Evolutionary conservation across 2,888 invertebrate genomes (phyloP).

Genomic region (Lysandra bellargus): DNA sequence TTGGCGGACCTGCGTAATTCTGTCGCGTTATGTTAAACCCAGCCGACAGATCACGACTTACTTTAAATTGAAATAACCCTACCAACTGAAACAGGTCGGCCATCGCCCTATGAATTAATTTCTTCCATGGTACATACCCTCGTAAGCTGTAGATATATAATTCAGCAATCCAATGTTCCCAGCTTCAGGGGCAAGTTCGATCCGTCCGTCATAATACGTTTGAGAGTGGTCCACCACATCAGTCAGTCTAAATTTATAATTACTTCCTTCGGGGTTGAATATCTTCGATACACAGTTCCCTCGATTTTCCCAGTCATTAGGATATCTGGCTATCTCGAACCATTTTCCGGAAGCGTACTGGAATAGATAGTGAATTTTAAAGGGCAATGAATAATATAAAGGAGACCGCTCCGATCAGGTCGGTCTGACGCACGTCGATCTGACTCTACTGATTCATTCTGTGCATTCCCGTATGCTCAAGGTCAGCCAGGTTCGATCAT

Average conservation of each 20-base stretch:
- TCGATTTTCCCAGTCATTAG: slow-evolving; percentile 38
- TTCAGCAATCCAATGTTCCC: slow-evolving; percentile 53
- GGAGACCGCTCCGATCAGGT: no score
- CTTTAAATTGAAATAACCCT: background rate
- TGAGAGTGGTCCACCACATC: slow-evolving; percentile 60
- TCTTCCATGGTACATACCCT: slow-evolving; percentile 49
- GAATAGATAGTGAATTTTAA: slow-evolving; percentile 42
- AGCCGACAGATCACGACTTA: no score
- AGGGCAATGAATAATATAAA: no score
- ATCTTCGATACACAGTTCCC: slow-evolving; percentile 65
- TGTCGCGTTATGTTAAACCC: no score
- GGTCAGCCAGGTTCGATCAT: no score
- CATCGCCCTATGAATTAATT: background rate
- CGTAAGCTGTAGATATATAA: slow-evolving; percentile 51
- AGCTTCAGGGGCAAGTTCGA: slow-evolving; percentile 62
- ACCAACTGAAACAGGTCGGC: background rate
- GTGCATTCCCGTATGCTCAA: no score
- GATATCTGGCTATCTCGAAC: slow-evolving; percentile 44
- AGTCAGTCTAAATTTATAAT: slow-evolving; percentile 62
- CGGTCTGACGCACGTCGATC: no score
- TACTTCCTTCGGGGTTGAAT: slow-evolving; percentile 71
- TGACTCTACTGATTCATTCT: no score
- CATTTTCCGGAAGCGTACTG: slow-evolving; percentile 56
- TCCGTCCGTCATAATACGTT: slow-evolving; percentile 59
- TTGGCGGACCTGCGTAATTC: no score